A percentile compares a stretch with the other conserved stretches of the same genome.
Conservation (phyloP, 2,113 vertebrate species). For the Crotalus tigris region DNA sequence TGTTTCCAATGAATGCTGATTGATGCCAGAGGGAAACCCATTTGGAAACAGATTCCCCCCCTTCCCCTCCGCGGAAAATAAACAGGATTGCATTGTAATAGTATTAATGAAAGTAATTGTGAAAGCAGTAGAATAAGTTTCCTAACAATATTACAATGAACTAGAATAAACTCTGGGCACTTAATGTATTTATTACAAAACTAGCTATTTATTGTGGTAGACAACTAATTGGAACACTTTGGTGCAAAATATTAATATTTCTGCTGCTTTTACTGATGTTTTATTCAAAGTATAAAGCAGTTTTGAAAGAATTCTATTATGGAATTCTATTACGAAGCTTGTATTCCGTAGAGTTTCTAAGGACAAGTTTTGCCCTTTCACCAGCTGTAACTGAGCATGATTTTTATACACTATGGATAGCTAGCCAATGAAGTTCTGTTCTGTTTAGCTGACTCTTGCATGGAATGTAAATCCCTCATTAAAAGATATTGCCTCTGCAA, state of each 20-base stretch:
- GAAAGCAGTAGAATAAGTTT: not conserved
- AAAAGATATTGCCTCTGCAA: not conserved
- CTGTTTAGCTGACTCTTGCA: not conserved
- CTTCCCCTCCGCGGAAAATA: not conserved
- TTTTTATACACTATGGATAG: not conserved
- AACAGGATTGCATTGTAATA: not conserved
- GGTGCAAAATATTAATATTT: not conserved
- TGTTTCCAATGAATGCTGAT: not conserved
- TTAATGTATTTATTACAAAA: conserved; percentile 21
- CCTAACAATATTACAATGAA: not conserved
- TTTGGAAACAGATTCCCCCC: not conserved
- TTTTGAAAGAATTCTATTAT: not conserved
- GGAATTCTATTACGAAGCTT: not conserved
- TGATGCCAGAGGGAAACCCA: not conserved
- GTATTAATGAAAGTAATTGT: not conserved
- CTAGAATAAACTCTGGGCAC: conserved; percentile 24
- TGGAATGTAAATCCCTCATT: not conserved
- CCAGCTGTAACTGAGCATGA: not conserved
- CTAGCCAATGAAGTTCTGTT: not conserved
- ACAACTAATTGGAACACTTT: not conserved
- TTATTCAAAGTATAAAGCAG: not conserved
- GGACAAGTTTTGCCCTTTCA: not conserved
- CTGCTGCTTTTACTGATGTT: not conserved
- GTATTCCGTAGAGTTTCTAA: not conserved
- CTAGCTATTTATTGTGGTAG: not conserved